Conservation (phyloP, 2,113 vertebrate species). For the Elaphurus davidianus region DNA sequence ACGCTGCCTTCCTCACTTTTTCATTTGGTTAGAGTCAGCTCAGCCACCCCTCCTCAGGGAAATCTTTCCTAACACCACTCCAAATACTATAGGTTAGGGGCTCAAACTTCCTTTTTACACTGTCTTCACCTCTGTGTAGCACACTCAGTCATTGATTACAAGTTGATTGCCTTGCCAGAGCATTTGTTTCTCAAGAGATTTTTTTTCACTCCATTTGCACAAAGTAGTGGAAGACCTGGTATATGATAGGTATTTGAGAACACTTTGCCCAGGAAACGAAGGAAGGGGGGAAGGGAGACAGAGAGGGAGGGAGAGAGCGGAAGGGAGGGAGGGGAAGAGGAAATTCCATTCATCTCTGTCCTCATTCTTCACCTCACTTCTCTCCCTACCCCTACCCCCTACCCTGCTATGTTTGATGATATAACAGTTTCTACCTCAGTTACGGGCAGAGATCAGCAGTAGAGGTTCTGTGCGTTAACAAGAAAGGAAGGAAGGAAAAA, state of each 20-base stretch:
- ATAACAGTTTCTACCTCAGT: not conserved
- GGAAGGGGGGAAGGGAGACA: not conserved
- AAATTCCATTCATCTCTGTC: not conserved
- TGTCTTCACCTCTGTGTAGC: not conserved
- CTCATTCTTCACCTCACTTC: not conserved
- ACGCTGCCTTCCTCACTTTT: not conserved
- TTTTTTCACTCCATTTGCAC: not conserved
- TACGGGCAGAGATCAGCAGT: not conserved
- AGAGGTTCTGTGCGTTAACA: not conserved
- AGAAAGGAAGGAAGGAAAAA: not conserved
- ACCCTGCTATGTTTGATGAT: not conserved
- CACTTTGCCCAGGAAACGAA: not conserved
- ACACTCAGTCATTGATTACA: not conserved
- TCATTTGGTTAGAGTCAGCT: not conserved
- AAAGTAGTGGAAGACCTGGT: not conserved
- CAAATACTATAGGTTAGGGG: too few relatives aligned
- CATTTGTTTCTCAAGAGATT: not conserved
- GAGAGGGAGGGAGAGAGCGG: rapidly evolving
- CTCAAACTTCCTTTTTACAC: not conserved
- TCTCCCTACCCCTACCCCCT: not conserved
- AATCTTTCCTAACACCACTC: not conserved
- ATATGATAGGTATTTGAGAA: not conserved
- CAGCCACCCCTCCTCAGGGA: not conserved
- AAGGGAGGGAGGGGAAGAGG: not conserved
- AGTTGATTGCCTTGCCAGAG: not conserved